Evolutionary conservation across 2,888 invertebrate species (phyloP).

Genomic region (Anagyrus pseudococci): DNA sequence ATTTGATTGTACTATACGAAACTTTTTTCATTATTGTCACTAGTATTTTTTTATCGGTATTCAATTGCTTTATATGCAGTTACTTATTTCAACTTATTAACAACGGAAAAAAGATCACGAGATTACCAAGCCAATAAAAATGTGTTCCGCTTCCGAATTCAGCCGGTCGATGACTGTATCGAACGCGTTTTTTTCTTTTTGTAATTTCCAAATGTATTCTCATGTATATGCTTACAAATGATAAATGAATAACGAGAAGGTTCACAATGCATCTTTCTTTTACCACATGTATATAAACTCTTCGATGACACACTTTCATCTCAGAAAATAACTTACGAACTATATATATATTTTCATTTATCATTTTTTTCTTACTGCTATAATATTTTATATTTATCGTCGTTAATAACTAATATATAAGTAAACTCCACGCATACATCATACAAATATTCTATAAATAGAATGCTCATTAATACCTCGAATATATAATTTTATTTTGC

Average conservation of each 20-base stretch:
- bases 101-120: conserved; percentile 7
- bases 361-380: conserved; percentile 15
- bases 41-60: no score
- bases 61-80: no score
- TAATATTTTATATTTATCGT: conserved; percentile 12
- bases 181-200: conserved; percentile 27
- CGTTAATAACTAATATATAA: conserved; percentile 37
- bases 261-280: conserved; percentile 30
- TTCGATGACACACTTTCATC: conserved; percentile 34
- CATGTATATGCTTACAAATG: conserved; percentile 33
- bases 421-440: conserved; percentile 43
- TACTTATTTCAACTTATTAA: no score
- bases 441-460: conserved; percentile 52
- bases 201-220: conserved; percentile 34
- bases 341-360: conserved; percentile 38
- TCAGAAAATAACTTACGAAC: conserved; percentile 46
- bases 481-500: conserved; percentile 40
- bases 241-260: conserved; percentile 35
- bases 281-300: conserved; percentile 33
- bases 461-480: conserved; percentile 50
- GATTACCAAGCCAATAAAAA: no score
- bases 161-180: conserved; percentile 31
- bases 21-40: no score
- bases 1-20: no score
- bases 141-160: conserved; percentile 3